Evolutionary conservation across 2,113 vertebrate genomes (phyloP), one percentile per base, ranked within the genome.

Genomic region (Epinephelus moara): DNA sequence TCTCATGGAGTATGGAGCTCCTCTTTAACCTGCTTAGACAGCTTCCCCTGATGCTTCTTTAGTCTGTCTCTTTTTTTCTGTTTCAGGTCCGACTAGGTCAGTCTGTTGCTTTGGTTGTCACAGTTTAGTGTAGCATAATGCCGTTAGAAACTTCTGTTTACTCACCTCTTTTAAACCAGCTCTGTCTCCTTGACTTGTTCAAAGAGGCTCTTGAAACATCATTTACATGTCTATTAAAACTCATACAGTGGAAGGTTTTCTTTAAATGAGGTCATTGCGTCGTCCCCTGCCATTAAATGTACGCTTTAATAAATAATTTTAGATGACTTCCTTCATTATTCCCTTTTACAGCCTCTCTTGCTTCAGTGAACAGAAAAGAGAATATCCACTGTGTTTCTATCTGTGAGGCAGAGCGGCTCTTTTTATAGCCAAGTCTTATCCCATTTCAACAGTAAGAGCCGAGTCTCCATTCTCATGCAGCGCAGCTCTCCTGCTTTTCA

Each of bases 401-500:
- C 60, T 74, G 12, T 78, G 59, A 77, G 70, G 47, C 73, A 40
- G 55, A 71, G 59, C 21, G 7, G 4, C 47, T 56, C 56, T 82
- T 64, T 87, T 74, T 82, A 68, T 49, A 72, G 66, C 42, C 30
- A 1, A 75, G 72, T 78, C 67, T 62, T 47, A 30, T 85, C 64
- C 45, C 53, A 27, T 84, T 81, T 60, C 25, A 72, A 6, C 69
- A 27, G 21, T 63, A 4, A 74, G 66, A 57, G 81, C 59, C 13
- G 49, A 57, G 57, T 75, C 73, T 76, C 61, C 70, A 73, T 75
- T 76, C 61, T 60, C 40, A 79, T 72, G 75, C 80, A 80, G 73
- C 37, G 13, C 73, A 75, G 71, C 47, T 23, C 78, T 70, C 25
- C 73, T 75, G 47, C 60, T 77, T 81, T 81, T 59, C 70, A 55